phyloP scores from a whole-genome alignment of 2,888 invertebrate genomes.

The Cataglyphis livida region DNA sequence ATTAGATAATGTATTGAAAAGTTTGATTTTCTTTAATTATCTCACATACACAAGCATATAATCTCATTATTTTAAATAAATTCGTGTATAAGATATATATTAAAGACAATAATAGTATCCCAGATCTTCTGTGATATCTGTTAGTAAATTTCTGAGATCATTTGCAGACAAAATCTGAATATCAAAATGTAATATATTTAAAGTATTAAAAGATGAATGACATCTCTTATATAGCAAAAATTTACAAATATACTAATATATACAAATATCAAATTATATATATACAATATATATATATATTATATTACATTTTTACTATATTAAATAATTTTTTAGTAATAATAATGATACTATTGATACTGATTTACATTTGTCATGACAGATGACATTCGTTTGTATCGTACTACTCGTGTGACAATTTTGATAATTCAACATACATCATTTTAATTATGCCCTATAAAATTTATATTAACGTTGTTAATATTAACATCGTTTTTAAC shows the following conservation, averaged over 20 bases:
- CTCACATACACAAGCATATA: neutral
- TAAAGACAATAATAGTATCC: neutral
- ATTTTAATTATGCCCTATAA: neutral
- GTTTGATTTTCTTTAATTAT: neutral
- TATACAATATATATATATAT: neutral
- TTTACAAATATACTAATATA: neutral
- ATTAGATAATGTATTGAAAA: neutral
- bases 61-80: neutral
- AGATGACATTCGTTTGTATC: neutral
- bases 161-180: neutral
- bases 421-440: neutral
- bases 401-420: neutral
- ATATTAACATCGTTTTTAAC: neutral
- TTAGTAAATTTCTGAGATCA: neutral
- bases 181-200: neutral
- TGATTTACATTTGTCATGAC: neutral
- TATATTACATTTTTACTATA: neutral
- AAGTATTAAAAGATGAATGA: neutral
- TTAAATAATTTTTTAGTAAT: conserved; percentile 1
- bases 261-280: neutral
- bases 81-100: neutral
- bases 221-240: neutral
- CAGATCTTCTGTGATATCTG: neutral
- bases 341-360: neutral
- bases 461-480: neutral